A percentile compares a stretch with the other conserved stretches of the same genome.
Conservation (phyloP, 2,888 invertebrate species). For the Rhamphomyia laevipes region DNA sequence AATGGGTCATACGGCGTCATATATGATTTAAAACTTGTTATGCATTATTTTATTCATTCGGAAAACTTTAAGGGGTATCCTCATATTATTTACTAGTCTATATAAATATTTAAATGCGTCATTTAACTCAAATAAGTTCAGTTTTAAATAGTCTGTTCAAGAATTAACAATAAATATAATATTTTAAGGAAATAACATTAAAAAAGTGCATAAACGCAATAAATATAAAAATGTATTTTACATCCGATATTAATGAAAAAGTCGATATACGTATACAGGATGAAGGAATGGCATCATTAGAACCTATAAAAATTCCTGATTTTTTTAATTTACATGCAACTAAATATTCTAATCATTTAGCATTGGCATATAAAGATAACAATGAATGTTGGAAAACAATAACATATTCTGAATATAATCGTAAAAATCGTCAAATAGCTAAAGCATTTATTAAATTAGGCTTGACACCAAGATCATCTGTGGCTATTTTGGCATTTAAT, state of each 20-base stretch:
- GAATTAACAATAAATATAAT: not conserved
- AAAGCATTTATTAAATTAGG: constrained; percentile 75
- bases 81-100: too few species aligned
- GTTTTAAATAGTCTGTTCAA: too few species aligned
- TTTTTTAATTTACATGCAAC: constrained; percentile 48
- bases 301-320: constrained; percentile 63
- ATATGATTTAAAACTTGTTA: too few species aligned
- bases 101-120: too few species aligned
- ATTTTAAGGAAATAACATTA: not conserved
- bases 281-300: constrained; percentile 39
- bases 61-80: too few species aligned
- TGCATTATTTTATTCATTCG: too few species aligned
- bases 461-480: constrained; percentile 57
- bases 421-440: constrained; percentile 57
- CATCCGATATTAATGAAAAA: constrained; percentile 41
- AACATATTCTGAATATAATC: constrained; percentile 63
- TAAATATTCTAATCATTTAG: constrained; percentile 49
- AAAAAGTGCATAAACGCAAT: not conserved
- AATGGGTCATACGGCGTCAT: too few species aligned
- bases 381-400: constrained; percentile 51
- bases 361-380: constrained; percentile 57
- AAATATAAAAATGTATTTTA: not conserved
- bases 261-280: constrained; percentile 49
- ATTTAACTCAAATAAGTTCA: too few species aligned
- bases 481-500: constrained; percentile 81